Conservation (phyloP, 2,797 vertebrate species). For the Selene dorsalis region DNA sequence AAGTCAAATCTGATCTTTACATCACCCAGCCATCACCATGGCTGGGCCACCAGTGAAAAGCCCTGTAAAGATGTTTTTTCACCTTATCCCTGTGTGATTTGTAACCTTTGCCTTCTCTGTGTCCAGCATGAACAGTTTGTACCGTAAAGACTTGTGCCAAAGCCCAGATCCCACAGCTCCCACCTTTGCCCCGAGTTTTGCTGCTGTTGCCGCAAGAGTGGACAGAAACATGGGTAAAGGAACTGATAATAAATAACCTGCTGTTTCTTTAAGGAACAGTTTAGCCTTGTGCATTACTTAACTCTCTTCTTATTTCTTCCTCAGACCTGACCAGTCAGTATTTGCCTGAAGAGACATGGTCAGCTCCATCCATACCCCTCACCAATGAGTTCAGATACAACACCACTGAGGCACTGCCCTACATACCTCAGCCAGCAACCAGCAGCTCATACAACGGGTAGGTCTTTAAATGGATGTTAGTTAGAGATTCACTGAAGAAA, state of each 20-base stretch:
- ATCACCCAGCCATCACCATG: not conserved
- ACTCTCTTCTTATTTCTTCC: not conserved
- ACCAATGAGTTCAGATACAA: slow-evolving; percentile 92
- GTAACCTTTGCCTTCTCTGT: slow-evolving; percentile 6
- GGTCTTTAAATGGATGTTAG: slow-evolving; percentile 10
- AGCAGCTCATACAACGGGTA: slow-evolving; percentile 88
- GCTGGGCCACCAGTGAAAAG: not conserved
- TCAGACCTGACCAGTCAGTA: slow-evolving; percentile 84
- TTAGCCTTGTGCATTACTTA: not conserved
- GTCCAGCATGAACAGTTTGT: slow-evolving; percentile 78
- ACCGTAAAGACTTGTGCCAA: slow-evolving; percentile 81
- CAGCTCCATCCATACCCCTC: slow-evolving; percentile 89
- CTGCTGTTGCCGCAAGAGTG: slow-evolving; percentile 85
- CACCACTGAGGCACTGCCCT: slow-evolving; percentile 85
- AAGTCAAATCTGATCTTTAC: not conserved
- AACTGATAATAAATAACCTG: not conserved
- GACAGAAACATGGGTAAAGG: slow-evolving; percentile 89
- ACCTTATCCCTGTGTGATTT: not conserved
- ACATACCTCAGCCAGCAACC: slow-evolving; percentile 84
- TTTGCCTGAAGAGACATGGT: slow-evolving; percentile 89
- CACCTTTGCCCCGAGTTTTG: slow-evolving; percentile 86
- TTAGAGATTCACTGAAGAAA: not conserved
- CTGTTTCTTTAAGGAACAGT: not conserved
- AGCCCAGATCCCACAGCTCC: slow-evolving; percentile 79
- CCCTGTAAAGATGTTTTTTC: not conserved